These are phyloP conservation scores for Hemicrepidius hirtus DNA, from an alignment of 2,888 invertebrate species.

Conservation along the genomic window DNA sequence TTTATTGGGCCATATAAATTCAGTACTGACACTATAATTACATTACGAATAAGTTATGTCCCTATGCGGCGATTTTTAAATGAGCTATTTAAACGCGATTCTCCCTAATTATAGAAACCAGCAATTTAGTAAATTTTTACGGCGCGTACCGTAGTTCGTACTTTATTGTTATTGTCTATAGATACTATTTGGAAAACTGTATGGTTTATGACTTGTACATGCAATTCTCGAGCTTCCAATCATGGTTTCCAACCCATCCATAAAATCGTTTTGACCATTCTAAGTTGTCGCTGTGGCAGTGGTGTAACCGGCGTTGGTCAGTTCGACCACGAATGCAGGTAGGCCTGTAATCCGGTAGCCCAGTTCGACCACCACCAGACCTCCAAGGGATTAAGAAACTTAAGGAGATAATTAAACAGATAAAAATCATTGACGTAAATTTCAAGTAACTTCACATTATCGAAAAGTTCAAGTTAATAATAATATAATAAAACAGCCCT, in stretches of 20 bases:
- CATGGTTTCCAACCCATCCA: background rate
- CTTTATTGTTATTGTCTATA: constrained; percentile 47
- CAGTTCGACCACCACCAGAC: too few species aligned
- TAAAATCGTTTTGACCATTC: constrained; percentile 24
- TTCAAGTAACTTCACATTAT: too few species aligned
- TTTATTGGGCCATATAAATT: constrained; percentile 67
- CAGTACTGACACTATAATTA: constrained; percentile 66
- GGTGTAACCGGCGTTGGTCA: too few species aligned
- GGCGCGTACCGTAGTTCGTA: constrained; percentile 41
- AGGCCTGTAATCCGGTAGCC: too few species aligned
- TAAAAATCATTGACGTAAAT: too few species aligned
- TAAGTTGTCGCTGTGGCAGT: too few species aligned
- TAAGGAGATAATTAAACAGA: too few species aligned
- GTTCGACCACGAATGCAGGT: too few species aligned
- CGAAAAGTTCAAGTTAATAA: too few species aligned
- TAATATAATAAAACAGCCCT: too few species aligned
- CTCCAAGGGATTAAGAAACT: too few species aligned
- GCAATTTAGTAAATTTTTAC: constrained; percentile 50
- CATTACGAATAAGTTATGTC: constrained; percentile 63
- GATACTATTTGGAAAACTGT: constrained; percentile 41
- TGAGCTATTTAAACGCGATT: constrained; percentile 54
- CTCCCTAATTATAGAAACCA: constrained; percentile 53
- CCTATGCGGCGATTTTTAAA: constrained; percentile 60
- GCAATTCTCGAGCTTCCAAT: background rate
- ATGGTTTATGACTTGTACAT: constrained; percentile 43